Base-by-base conservation (phyloP, 1,140 invertebrate genomes). In the Charaxes varanes region DNA sequence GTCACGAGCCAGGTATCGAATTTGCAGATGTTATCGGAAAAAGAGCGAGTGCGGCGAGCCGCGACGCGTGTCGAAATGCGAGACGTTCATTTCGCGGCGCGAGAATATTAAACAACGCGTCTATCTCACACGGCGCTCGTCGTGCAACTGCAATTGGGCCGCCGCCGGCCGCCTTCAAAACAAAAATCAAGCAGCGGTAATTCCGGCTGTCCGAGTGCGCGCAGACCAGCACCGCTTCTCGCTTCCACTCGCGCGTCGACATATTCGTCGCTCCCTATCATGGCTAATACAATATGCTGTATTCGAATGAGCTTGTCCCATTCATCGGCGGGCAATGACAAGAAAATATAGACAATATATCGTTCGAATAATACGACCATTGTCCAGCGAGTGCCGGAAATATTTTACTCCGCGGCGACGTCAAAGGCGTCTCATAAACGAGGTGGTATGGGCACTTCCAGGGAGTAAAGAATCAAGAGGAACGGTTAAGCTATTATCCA, bases 11-110 rank as follows among this genome's bases (percentile, higher is more conserved):
- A 62, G 68, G 66, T 77, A 74, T 79, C 65, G 55, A 61, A 74
- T 73, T 76, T 58, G 66, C 64, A 73, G 67, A 77, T 71, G 59
- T 70, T 76, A 76, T 73, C 76, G 71, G 50, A 55, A 65, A 45
- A n/a, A n/a, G n/a, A 54, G 52, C 57, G 53, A 68, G 61, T 55
- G 64, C 66, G 63, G 54, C 55, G 62, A 64, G 54, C 53, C 67
- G 63, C 63, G 57, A 57, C 66, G 65, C 59, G 52, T 67, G 60
- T 61, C 60, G 65, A 60, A 63, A 71, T 62, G 58, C 60, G 67
- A 70, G 47, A 43, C 62, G 68, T 48, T 57, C 71, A 76, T 76
- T 65, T 59, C 64, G 56, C 48, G 46, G 43, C 44, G 38, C n/a
- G 4, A 26, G 7, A 23, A 27, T 22, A 8, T 15, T 19, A 19